Percentiles rank a stretch among this genome's conserved stretches.
phyloP scores from a whole-genome alignment of 2,113 vertebrate genomes.

The Stercorarius parasiticus region DNA sequence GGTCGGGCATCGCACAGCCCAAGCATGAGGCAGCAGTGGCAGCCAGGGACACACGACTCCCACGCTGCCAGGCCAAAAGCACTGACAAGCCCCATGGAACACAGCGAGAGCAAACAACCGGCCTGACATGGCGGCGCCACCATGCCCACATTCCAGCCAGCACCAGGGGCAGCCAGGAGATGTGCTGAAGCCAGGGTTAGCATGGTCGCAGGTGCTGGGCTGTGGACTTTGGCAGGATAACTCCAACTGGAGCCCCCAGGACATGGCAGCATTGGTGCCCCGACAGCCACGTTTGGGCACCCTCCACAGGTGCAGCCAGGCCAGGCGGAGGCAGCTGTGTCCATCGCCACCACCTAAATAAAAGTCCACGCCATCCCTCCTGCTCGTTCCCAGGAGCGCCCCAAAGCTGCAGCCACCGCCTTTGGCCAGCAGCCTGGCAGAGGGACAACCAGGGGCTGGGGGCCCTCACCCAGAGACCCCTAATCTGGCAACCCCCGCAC shows the following conservation, averaged over 20 bases:
- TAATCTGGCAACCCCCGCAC: not conserved
- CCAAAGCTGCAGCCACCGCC: fast-evolving
- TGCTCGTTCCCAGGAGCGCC: not conserved
- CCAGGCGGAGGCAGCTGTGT: not conserved
- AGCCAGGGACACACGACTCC: fast-evolving
- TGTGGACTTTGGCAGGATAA: not conserved
- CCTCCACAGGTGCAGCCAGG: not conserved
- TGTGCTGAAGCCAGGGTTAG: not conserved
- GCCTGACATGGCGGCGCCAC: fast-evolving
- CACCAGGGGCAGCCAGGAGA: not conserved
- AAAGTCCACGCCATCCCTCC: fast-evolving
- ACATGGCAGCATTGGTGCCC: fast-evolving
- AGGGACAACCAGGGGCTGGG: not conserved
- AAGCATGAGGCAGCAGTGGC: not conserved
- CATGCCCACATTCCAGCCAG: not conserved
- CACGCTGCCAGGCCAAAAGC: not conserved
- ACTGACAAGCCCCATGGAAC: not conserved
- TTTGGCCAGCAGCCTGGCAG: not conserved
- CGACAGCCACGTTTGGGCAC: fast-evolving
- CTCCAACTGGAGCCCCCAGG: fast-evolving
- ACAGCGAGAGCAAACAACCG: fast-evolving
- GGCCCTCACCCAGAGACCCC: not conserved
- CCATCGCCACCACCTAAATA: fast-evolving
- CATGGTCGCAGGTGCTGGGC: fast-evolving
- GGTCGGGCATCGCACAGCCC: fast-evolving